Conservation (phyloP, 2,888 invertebrate genomes). For the Oligia fasciuncula region DNA sequence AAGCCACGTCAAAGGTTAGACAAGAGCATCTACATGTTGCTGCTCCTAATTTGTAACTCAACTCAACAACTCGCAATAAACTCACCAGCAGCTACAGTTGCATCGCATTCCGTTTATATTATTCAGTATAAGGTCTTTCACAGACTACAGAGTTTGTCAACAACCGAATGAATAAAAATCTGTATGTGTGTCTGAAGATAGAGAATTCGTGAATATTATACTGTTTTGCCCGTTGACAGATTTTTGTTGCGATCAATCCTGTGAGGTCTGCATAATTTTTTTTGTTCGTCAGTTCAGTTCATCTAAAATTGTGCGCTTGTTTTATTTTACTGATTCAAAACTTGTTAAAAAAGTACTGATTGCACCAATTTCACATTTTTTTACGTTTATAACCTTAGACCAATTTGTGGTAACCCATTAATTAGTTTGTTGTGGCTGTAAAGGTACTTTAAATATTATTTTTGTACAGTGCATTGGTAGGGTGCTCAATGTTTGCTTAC, state of each 20-base stretch:
- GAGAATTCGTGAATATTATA: background rate
- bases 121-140: slow-evolving; percentile 11
- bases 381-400: background rate
- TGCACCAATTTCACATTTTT: background rate
- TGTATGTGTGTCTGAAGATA: background rate
- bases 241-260: background rate
- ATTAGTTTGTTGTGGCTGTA: background rate
- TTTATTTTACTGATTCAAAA: background rate
- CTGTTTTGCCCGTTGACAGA: background rate
- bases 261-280: background rate
- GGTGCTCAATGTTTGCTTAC: background rate
- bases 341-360: background rate
- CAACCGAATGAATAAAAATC: background rate
- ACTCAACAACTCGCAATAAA: background rate
- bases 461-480: background rate
- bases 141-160: background rate
- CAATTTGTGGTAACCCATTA: background rate
- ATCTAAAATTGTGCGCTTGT: fast-evolving
- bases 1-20: background rate
- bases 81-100: background rate
- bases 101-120: slow-evolving; percentile 10
- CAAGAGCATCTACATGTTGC: background rate
- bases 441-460: background rate
- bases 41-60: background rate
- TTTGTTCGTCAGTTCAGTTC: background rate